Base-by-base conservation (phyloP, 2,888 invertebrate genomes). In the Apamea epomidion region DNA sequence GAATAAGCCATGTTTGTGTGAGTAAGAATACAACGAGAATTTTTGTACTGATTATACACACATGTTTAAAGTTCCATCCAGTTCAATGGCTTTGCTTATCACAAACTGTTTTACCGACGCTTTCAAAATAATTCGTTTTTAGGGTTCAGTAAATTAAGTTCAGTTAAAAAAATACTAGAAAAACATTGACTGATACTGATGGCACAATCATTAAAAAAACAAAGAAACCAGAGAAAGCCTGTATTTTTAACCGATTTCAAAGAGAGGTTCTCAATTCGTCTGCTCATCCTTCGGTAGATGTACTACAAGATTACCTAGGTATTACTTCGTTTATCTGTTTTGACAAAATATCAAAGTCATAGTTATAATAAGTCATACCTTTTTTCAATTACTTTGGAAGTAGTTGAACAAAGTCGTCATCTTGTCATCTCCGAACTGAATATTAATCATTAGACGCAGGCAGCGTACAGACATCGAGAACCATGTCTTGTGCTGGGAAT, bases 51-150 rank as follows among this genome's bases (percentile, higher is more conserved):
- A 70, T 37, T 74, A 87, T 75, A 79, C 89, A 91, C 84, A 90
- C 85, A 88, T 48, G 29, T 58, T 48, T 37, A 81, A 0, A 69
- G 42, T 76, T 82, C 78, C 88, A 89, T 87, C 85, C 85, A 90
- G 85, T 89, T 90, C 89, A 91, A 89, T 89, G 91, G 89, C 89
- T 90, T 90, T 84, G 86, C 87, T 89, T 88, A 86, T 89, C 87
- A 88, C 62, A 72, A 42, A 79, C 90, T 88, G 89, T 80, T 91
- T 90, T 89, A 90, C 84, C 91, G 91, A 92, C 89, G 72, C 87
- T 87, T 90, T 90, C 88, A 90, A 91, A 91, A 87, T 87, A 85
- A 75, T 87, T 84, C 83, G 88, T 89, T 90, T 87, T 83, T 83
- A 82, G 85, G 78, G 88, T 70, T 78, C 88, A 68, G 37, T 73